phyloP scores from a whole-genome alignment of 2,113 vertebrate species.

The Meriones unguiculatus region DNA sequence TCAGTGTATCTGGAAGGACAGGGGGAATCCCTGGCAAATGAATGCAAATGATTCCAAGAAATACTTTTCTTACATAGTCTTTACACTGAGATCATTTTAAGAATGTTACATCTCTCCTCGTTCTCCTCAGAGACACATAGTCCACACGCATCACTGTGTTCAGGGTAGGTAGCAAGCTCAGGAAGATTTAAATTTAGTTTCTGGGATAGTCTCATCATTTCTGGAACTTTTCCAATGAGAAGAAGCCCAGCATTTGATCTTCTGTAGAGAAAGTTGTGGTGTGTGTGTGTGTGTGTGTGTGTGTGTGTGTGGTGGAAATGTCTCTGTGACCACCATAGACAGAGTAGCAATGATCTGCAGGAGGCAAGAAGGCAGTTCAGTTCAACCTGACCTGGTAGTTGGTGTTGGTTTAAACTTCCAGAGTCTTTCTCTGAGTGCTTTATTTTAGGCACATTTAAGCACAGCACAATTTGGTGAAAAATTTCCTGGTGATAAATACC shows the following conservation, averaged over 20 bases:
- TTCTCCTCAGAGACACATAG: not conserved
- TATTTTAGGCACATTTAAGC: not conserved
- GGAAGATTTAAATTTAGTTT: conserved; percentile 19
- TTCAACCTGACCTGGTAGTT: not conserved
- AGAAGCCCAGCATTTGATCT: conserved; percentile 39
- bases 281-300: not conserved
- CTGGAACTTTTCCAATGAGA: not conserved
- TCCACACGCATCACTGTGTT: not conserved
- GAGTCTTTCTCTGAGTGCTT: not conserved
- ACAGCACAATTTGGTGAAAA: not conserved
- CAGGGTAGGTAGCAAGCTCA: not conserved
- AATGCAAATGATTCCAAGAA: not conserved
- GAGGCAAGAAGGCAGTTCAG: not conserved
- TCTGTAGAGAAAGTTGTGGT: not conserved
- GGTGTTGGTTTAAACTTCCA: not conserved
- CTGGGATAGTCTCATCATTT: conserved; percentile 44
- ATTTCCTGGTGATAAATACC: not conserved
- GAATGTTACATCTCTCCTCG: not conserved
- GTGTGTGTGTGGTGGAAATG: too few relatives aligned
- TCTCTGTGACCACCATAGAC: too few relatives aligned
- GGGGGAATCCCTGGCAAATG: not conserved
- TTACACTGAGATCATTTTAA: conserved; percentile 34
- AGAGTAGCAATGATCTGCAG: not conserved
- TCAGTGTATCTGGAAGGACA: not conserved
- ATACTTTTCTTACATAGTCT: not conserved